These are phyloP conservation scores for Piliocolobus tephrosceles DNA, from an alignment of 2,113 vertebrate genomes.

Conservation along the genomic window DNA sequence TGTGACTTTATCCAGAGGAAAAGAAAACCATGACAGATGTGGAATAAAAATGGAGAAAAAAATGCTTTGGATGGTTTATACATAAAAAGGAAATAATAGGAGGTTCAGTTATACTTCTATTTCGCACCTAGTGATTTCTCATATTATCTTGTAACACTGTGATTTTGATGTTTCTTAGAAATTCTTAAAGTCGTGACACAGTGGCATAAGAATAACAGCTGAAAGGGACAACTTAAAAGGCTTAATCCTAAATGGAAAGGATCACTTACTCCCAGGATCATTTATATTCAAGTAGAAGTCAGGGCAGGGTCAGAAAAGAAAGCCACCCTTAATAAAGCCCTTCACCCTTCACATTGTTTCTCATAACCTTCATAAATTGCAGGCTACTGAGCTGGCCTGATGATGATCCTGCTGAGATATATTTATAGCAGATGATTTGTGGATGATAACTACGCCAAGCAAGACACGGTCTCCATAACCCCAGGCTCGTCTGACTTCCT, in stretches of 20 bases:
- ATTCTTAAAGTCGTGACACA: neutral
- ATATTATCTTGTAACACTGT: neutral
- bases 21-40: neutral
- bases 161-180: slow-evolving; percentile 39
- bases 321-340: neutral
- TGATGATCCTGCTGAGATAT: slow-evolving; percentile 63
- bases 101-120: slow-evolving; percentile 20
- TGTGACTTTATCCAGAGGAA: slow-evolving; percentile 50
- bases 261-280: neutral
- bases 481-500: slow-evolving; percentile 41
- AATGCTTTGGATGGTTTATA: neutral
- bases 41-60: neutral
- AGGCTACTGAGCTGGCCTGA: slow-evolving; percentile 49
- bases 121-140: neutral
- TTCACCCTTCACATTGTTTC: slow-evolving; percentile 69
- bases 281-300: slow-evolving; percentile 40
- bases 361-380: slow-evolving; percentile 55
- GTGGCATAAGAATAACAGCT: neutral
- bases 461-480: slow-evolving; percentile 46
- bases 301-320: neutral
- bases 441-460: slow-evolving; percentile 68
- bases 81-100: neutral
- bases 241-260: slow-evolving; percentile 48
- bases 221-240: neutral
- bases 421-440: slow-evolving; percentile 75